These are phyloP conservation scores for Eriocheir sinensis DNA, from an alignment of 1,140 invertebrate genomes.

Conservation along the genomic window DNA sequence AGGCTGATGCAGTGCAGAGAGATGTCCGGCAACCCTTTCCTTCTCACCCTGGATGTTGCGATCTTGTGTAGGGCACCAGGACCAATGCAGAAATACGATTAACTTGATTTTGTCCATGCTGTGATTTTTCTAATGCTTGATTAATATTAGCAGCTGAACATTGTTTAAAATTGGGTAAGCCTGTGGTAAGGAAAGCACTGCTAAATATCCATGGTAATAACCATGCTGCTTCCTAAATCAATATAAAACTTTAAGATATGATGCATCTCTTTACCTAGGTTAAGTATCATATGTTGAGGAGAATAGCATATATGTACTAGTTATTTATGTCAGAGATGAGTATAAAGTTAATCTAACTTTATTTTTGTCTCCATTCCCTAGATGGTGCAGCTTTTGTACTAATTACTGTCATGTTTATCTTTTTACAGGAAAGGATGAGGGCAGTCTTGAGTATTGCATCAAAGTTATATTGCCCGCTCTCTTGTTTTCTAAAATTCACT, in stretches of 20 bases:
- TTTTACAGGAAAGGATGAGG: neutral
- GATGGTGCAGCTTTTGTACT: neutral
- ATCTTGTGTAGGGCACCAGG: constrained; percentile 1
- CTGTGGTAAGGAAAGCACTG: neutral
- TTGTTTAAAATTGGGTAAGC: neutral
- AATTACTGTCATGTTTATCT: neutral
- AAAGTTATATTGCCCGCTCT: neutral
- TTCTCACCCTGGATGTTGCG: neutral
- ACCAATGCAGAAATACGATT: neutral
- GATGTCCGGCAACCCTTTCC: neutral
- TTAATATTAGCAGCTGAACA: constrained; percentile 17
- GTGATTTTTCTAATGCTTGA: neutral
- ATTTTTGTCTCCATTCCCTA: neutral
- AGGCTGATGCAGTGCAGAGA: neutral
- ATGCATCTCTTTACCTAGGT: neutral
- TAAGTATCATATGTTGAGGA: neutral
- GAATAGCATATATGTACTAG: neutral
- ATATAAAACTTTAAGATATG: neutral
- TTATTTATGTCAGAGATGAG: neutral
- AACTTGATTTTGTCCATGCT: constrained; percentile 3
- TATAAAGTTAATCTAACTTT: neutral
- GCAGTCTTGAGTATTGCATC: neutral
- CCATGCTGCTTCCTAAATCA: neutral
- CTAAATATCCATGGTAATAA: neutral
- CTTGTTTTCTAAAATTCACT: neutral